A percentile compares a stretch with the other conserved stretches of the same genome.
Evolutionary conservation across 2,888 invertebrate genomes (phyloP).

Genomic region (Lithophane semibrunnea): DNA sequence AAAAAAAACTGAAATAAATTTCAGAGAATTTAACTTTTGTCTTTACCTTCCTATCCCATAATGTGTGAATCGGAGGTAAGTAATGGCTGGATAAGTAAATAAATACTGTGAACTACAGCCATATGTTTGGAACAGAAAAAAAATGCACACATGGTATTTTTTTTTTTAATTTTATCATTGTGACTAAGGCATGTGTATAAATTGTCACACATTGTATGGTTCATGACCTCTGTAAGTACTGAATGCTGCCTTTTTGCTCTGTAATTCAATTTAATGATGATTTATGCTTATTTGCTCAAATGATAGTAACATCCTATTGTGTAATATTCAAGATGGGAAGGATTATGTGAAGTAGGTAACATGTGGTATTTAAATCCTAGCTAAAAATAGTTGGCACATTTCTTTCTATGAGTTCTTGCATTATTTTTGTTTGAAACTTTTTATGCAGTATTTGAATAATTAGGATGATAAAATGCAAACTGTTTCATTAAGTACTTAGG

Average conservation of each 20-base stretch:
- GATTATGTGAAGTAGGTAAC: conserved; percentile 20
- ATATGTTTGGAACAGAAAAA: conserved; percentile 13
- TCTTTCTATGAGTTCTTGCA: conserved; percentile 36
- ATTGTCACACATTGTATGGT: conserved; percentile 31
- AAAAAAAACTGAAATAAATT: not conserved
- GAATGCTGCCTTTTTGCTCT: conserved; percentile 29
- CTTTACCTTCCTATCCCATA: not conserved
- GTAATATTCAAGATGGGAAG: conserved; percentile 22
- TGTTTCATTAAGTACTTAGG: not conserved
- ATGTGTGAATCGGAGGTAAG: not conserved
- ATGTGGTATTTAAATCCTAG: conserved; percentile 48
- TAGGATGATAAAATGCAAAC: not conserved
- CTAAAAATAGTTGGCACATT: conserved; percentile 47
- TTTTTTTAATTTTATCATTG: conserved; percentile 20
- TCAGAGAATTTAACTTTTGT: not conserved
- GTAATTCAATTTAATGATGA: conserved; percentile 57
- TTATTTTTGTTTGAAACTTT: conserved; percentile 31
- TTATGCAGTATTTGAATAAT: not conserved
- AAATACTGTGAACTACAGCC: not conserved
- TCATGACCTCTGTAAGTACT: conserved; percentile 39
- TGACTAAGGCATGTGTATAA: conserved; percentile 20
- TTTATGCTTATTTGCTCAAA: conserved; percentile 37
- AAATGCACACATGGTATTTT: conserved; percentile 10
- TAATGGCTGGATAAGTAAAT: not conserved
- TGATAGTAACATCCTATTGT: conserved; percentile 35